Conservation (phyloP, 2,797 vertebrate genomes). For the Poecilia velifera region DNA sequence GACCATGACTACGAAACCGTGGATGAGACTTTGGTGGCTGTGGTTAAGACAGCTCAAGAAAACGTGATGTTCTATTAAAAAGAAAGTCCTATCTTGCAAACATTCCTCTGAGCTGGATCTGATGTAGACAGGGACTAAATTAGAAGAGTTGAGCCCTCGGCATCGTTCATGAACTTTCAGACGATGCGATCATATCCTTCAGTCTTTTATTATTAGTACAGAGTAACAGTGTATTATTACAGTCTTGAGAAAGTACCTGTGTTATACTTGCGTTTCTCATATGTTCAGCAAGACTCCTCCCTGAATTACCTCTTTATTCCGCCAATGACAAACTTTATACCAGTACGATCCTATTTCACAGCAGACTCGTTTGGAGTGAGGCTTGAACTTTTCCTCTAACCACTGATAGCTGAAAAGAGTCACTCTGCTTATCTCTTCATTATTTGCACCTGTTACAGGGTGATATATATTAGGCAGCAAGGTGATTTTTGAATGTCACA, state of each 20-base stretch:
- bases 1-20: constrained; percentile 85
- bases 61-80: constrained; percentile 57
- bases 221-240: neutral
- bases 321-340: neutral
- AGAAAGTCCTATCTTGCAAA: too few species aligned
- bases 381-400: neutral
- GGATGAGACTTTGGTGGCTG: constrained; percentile 43
- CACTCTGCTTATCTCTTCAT: neutral
- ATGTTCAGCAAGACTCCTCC: neutral
- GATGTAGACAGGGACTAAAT: neutral
- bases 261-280: too few species aligned
- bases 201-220: neutral
- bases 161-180: neutral
- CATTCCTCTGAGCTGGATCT: neutral
- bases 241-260: neutral
- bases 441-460: neutral
- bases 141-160: neutral
- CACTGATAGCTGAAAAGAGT: neutral
- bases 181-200: neutral
- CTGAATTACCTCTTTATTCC: neutral
- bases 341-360: neutral
- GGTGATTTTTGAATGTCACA: neutral
- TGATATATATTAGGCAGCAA: neutral
- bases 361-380: neutral
- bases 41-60: constrained; percentile 58